Base-by-base conservation (phyloP, 1,140 invertebrate genomes). In the Copidosoma floridanum region DNA sequence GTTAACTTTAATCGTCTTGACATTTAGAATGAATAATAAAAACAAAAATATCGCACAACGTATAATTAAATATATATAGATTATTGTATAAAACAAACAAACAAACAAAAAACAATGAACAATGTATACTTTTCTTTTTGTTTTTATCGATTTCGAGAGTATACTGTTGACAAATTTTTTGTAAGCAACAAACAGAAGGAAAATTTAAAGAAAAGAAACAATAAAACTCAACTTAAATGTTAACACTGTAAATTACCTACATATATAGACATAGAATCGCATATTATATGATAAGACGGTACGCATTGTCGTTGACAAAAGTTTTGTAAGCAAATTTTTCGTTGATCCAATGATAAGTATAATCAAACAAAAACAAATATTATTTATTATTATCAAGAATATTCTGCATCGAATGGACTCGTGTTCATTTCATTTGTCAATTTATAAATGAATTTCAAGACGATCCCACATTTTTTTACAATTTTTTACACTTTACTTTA, bases 401-500 rank as follows among this genome's bases (percentile, higher is more conserved):
- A 47, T 51, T 60, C 51, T 26, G 21, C 1, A 46, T 53, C 37
- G 3, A 53, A 53, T 38, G 10, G 32, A 59, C 20, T 59, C n/a
- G 29, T 46, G n/a, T 46, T 53, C 52, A 32, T 40, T 53, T 26
- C 52, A 21, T 53, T 53, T 26, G 10, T 47, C 8, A 12, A 46
- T 44, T 59, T 51, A 51, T 43, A 58, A 32, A 5, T 44, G 26
- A 35, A 59, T 47, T 46, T 53, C 18, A 38, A 48, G 29, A 3
- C 20, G 29, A 27, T 32, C 29, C 27, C 29, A n/a, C n/a, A n/a
- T n/a, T n/a, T 60, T 60, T 54, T 60, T 47, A 54, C 40, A 59
- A 53, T 60, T 60, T 54, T 53, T 54, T 60, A 54, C 23, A 47
- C 54, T 37, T 27, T 24, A 53, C n/a, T 51, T 52, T 52, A 48